Conservation (phyloP, 2,797 vertebrate species). For the Tadarida brasiliensis region DNA sequence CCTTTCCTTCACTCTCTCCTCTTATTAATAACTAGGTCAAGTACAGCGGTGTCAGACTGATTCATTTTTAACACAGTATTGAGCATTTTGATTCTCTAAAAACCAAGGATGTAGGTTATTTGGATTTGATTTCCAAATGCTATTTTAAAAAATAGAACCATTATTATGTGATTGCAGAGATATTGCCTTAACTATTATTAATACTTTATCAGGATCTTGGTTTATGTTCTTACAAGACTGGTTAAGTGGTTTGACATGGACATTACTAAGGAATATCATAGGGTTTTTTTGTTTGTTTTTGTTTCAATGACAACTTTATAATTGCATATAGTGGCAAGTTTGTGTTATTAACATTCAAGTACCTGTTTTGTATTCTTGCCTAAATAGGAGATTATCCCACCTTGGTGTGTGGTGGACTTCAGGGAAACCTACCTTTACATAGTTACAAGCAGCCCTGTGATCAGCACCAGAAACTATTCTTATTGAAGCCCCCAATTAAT, state of each 20-base stretch:
- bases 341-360: slow-evolving; percentile 30
- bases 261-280: too few species aligned
- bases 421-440: background rate
- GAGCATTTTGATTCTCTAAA: slow-evolving; percentile 5
- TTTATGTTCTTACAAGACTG: too few species aligned
- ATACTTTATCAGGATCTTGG: too few species aligned
- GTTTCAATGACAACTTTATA: too few species aligned
- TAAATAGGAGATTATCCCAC: background rate
- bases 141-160: background rate
- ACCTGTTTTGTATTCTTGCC: background rate
- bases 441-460: background rate
- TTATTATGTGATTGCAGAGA: too few species aligned
- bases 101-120: background rate
- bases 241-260: too few species aligned
- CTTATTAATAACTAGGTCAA: too few species aligned
- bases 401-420: background rate
- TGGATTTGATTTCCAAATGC: background rate
- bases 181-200: too few species aligned
- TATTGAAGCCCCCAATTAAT: slow-evolving; percentile 33
- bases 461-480: background rate
- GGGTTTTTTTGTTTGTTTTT: too few species aligned
- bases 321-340: too few species aligned
- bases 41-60: too few species aligned
- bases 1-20: too few species aligned
- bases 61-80: slow-evolving; percentile 9